Percentiles rank a stretch among this genome's conserved stretches.
phyloP scores from a whole-genome alignment of 92 coral and sea anemone genomes.

The Palythoa grandis region DNA sequence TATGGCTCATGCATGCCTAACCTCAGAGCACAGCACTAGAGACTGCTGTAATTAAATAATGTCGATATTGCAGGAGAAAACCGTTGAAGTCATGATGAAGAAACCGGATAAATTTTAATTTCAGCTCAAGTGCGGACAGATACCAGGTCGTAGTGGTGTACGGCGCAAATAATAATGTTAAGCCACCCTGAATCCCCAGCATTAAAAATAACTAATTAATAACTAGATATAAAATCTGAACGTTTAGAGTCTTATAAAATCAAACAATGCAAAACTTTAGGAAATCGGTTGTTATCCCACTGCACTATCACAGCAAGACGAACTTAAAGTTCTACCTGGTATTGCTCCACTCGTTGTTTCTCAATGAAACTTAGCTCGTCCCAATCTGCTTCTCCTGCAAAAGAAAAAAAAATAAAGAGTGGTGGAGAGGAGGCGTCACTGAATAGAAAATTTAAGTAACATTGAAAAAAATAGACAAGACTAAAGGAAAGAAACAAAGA shows the following conservation, averaged over 20 bases:
- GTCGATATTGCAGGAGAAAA: too few species aligned
- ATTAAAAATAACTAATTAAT: too few species aligned
- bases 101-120: too few species aligned
- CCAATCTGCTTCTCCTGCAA: conserved; percentile 87
- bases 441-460: not conserved
- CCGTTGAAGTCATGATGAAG: too few species aligned
- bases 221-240: too few species aligned
- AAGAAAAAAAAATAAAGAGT: not conserved
- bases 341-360: conserved; percentile 85
- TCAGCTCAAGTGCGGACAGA: too few species aligned
- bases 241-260: not conserved
- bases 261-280: not conserved
- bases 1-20: too few species aligned
- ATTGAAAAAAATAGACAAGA: not conserved
- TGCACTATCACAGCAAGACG: not conserved
- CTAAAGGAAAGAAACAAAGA: not conserved
- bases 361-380: conserved; percentile 87
- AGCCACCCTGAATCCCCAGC: too few species aligned
- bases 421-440: not conserved
- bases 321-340: conserved; percentile 66
- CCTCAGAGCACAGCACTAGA: too few species aligned
- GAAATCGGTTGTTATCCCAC: not conserved
- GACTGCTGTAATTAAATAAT: too few species aligned
- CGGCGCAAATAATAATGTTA: too few species aligned
- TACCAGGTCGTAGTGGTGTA: too few species aligned